phyloP scores from a whole-genome alignment of 2,888 invertebrate genomes.

The Caenorhabditis uteleia region DNA sequence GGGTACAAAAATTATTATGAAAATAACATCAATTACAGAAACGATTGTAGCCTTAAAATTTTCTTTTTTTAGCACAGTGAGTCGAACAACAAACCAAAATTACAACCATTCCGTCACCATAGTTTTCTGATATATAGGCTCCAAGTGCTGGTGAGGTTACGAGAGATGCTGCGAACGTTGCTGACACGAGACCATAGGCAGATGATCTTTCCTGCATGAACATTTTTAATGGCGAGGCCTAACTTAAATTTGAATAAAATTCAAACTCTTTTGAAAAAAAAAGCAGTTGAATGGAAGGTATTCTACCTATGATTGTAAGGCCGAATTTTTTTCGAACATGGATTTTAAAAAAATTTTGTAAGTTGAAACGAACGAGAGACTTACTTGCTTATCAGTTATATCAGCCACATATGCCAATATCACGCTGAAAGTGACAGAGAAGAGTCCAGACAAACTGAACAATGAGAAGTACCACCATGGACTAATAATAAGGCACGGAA shows the following conservation, averaged over 20 bases:
- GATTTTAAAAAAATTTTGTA: too few species aligned
- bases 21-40: conserved; percentile 93
- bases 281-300: too few species aligned
- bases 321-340: too few species aligned
- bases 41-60: conserved; percentile 83
- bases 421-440: conserved; percentile 98
- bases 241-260: too few species aligned
- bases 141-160: conserved; percentile 97
- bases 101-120: conserved; percentile 85
- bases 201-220: conserved; percentile 59
- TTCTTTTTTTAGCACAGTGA: not conserved
- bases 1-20: conserved; percentile 95
- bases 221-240: too few species aligned
- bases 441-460: conserved; percentile 97
- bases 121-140: conserved; percentile 77
- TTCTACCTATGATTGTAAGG: too few species aligned
- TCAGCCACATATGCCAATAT: conserved; percentile 99
- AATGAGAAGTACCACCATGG: conserved; percentile 99
- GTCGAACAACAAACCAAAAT: conserved; percentile 44
- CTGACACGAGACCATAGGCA: conserved; percentile 77
- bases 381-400: conserved; percentile 83
- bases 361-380: too few species aligned
- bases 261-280: too few species aligned
- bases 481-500: conserved; percentile 97
- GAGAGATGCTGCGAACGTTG: conserved; percentile 98